Base-by-base conservation (phyloP, 2,888 invertebrate species). In the Mythimna vitellina region DNA sequence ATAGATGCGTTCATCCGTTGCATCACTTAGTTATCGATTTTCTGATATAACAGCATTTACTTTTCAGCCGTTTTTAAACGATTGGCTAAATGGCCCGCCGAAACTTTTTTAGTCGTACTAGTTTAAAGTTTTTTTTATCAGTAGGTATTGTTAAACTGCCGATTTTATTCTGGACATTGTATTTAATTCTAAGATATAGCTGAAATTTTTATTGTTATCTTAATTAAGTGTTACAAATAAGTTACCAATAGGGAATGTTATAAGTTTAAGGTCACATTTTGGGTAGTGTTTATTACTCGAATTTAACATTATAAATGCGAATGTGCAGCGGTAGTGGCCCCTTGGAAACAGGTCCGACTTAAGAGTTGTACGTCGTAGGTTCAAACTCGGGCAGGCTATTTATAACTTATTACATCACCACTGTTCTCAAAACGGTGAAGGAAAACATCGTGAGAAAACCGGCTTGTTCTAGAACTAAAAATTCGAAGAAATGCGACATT, bases 1-100 rank as follows among this genome's bases (percentile, higher is more conserved):
- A 56, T 38, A 65, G 75, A 84, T 85, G 86, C 85, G 83, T 78
- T 81, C 72, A 80, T 78, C 81, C 81, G 80, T 86, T 83, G 79
- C 79, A 77, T 88, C 84, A 65, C 25, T 46, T 56, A 46, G 32
- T 57, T 65, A 71, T 56, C 57, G 57, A 17, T 60, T 32, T 56
- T 62, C 74, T 73, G 66, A 51, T 57, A 61, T 75, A 76, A 76
- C 70, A 63, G 60, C 51, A 29, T 49, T 10, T 78, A 22, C 66
- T 68, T 68, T 73, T 63, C 53, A 38, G 49, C 42, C n/a, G 20
- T 25, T 73, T 71, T 62, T 46, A 53, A 62, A 53, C 20, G 62
- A 22, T 82, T 78, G 32, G 14, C 53, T 64, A 69, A 78, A 66
- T 56, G 25, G 56, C 14, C 25, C 7, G 46, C 12, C 10, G 1